Evolutionary conservation across 2,888 invertebrate species (phyloP).

Genomic region (Drosophila subquinaria): DNA sequence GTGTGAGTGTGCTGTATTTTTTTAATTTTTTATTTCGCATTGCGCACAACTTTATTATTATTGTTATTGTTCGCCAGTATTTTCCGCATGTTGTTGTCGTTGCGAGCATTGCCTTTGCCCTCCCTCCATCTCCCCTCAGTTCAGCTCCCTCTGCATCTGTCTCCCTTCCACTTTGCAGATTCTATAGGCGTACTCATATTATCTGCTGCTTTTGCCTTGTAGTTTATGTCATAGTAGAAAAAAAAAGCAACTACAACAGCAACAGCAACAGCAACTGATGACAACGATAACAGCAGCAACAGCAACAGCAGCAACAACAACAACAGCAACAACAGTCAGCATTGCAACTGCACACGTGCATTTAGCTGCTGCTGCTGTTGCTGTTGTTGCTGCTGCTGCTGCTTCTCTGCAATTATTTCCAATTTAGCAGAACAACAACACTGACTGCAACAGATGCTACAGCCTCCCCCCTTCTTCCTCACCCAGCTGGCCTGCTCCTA

Average conservation of each 20-base stretch:
- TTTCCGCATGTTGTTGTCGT: slow-evolving; percentile 54
- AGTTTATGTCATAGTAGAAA: slow-evolving; percentile 70
- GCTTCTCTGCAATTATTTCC: slow-evolving; percentile 78
- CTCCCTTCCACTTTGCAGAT: slow-evolving; percentile 50
- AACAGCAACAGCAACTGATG: slow-evolving; percentile 56
- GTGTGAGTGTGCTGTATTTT: background rate
- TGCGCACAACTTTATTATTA: slow-evolving; percentile 67
- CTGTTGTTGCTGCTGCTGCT: slow-evolving; percentile 32
- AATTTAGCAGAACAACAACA: slow-evolving; percentile 79
- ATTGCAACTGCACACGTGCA: slow-evolving; percentile 69
- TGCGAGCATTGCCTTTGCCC: slow-evolving; percentile 9
- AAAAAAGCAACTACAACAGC: slow-evolving; percentile 24
- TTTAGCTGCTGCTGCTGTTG: slow-evolving; percentile 52
- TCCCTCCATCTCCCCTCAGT: background rate
- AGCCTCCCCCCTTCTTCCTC: slow-evolving; percentile 14
- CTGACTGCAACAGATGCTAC: slow-evolving; percentile 53
- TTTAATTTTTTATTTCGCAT: slow-evolving; percentile 37
- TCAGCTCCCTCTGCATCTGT: background rate
- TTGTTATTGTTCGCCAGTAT: slow-evolving; percentile 59
- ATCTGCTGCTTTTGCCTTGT: slow-evolving; percentile 26
- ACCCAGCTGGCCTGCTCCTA: slow-evolving; percentile 52
- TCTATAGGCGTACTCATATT: slow-evolving; percentile 37
- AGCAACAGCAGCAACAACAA: slow-evolving; percentile 43
- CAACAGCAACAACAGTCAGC: slow-evolving; percentile 56
- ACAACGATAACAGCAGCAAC: slow-evolving; percentile 66